Conservation (phyloP, 2,113 vertebrate species). For the Aegotheles bennettii region DNA sequence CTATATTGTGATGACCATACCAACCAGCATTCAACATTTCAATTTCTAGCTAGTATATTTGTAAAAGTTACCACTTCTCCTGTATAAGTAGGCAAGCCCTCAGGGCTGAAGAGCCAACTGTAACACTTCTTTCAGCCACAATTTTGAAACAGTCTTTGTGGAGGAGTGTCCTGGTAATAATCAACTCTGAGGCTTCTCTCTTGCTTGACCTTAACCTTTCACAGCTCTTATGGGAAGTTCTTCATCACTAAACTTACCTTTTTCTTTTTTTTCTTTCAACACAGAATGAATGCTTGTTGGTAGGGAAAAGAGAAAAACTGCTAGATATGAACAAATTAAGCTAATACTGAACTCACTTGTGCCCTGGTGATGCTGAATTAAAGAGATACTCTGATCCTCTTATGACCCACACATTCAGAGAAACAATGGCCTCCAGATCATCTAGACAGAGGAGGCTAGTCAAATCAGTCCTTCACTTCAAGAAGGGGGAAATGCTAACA, state of each 20-base stretch:
- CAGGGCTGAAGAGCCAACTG: neutral
- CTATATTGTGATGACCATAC: neutral
- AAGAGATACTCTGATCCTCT: neutral
- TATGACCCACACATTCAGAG: neutral
- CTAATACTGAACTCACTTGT: neutral
- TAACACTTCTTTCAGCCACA: neutral
- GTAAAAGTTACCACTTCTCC: neutral
- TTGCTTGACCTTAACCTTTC: neutral
- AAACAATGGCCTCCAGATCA: neutral
- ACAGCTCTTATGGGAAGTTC: neutral
- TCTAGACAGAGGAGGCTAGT: neutral
- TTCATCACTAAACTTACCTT: neutral
- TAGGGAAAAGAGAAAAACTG: neutral
- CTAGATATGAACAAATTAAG: neutral
- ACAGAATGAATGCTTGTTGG: neutral
- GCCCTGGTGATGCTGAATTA: neutral
- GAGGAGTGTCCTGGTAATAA: neutral
- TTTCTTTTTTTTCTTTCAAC: neutral
- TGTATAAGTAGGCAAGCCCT: neutral
- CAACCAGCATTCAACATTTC: neutral
- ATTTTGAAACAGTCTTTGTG: neutral
- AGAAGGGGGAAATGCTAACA: neutral
- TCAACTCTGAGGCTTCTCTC: neutral
- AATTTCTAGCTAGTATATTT: neutral
- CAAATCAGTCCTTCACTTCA: neutral